Conservation (phyloP, 2,797 vertebrate genomes). For the Anguilla anguilla region DNA sequence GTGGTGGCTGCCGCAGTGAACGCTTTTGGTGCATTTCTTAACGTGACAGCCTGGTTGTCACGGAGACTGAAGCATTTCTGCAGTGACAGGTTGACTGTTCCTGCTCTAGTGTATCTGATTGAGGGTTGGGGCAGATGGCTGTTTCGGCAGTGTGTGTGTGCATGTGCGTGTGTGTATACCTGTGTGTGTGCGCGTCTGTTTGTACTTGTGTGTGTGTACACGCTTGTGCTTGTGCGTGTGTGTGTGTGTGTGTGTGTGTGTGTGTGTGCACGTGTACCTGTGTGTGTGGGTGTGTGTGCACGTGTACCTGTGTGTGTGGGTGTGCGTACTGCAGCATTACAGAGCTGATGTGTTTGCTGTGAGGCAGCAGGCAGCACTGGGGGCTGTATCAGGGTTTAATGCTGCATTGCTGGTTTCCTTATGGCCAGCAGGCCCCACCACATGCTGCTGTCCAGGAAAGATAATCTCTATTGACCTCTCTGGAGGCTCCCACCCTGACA, state of each 20-base stretch:
- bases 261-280: too few relatives aligned
- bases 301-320: background rate
- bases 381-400: background rate
- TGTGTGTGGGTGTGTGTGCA: background rate
- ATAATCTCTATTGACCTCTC: conserved; percentile 40
- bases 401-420: conserved; percentile 30
- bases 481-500: background rate
- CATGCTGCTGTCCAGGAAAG: conserved; percentile 58
- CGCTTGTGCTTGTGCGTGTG: background rate
- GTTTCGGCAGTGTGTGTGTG: conserved; percentile 6
- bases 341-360: background rate
- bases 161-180: conserved; percentile 12
- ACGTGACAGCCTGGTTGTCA: conserved; percentile 52
- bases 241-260: background rate
- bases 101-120: conserved; percentile 12
- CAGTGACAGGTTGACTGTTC: conserved; percentile 40
- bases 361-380: background rate
- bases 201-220: background rate
- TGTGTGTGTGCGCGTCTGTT: conserved; percentile 27
- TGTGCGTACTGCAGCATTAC: background rate
- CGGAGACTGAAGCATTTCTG: conserved; percentile 47
- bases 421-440: background rate
- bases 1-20: conserved; percentile 56
- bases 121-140: background rate
- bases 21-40: conserved; percentile 64